Evolutionary conservation across 53 echinoderm and acorn worm genomes (phyloP).

Genomic region (Astropecten irregularis): DNA sequence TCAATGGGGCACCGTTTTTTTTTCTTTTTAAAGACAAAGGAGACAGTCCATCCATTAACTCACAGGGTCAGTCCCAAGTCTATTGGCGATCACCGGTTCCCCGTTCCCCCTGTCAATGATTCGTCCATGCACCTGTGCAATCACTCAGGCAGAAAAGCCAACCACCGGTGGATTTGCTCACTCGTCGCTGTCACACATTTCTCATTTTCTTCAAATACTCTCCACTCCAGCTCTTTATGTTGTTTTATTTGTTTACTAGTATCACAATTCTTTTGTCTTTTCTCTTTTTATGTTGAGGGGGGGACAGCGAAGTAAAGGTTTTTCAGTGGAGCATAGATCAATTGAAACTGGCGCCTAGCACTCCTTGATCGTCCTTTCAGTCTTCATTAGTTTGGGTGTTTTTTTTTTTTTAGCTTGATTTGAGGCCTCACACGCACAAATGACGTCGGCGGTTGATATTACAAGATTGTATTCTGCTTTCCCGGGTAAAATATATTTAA

Average conservation of each 20-base stretch:
- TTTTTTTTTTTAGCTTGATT: too few relatives aligned
- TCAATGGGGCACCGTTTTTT: not conserved
- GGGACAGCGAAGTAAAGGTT: too few relatives aligned
- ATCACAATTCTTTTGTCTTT: too few relatives aligned
- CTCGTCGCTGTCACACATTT: slow-evolving; percentile 30
- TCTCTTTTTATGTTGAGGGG: too few relatives aligned
- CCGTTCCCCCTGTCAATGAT: not conserved
- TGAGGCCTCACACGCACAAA: too few relatives aligned
- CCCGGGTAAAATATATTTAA: too few relatives aligned
- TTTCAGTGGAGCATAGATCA: slow-evolving; percentile 15
- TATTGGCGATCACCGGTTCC: not conserved
- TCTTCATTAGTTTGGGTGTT: slow-evolving; percentile 30
- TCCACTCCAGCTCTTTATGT: slow-evolving; percentile 2
- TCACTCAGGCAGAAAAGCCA: slow-evolving; percentile 28
- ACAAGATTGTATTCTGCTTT: too few relatives aligned
- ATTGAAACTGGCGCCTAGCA: slow-evolving; percentile 28
- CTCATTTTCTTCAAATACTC: slow-evolving; percentile 19
- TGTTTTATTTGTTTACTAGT: not conserved
- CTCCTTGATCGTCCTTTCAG: not conserved
- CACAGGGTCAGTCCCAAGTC: too few relatives aligned
- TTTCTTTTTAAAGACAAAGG: slow-evolving; percentile 38
- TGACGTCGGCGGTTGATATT: too few relatives aligned
- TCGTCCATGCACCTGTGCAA: slow-evolving; percentile 34
- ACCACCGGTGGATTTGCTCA: slow-evolving; percentile 18
- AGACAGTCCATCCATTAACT: not conserved